Percentiles rank a stretch among this genome's conserved stretches.
These are phyloP conservation scores for Lepisosteus oculatus DNA, from an alignment of 2,113 vertebrate genomes.

Conservation along the genomic window DNA sequence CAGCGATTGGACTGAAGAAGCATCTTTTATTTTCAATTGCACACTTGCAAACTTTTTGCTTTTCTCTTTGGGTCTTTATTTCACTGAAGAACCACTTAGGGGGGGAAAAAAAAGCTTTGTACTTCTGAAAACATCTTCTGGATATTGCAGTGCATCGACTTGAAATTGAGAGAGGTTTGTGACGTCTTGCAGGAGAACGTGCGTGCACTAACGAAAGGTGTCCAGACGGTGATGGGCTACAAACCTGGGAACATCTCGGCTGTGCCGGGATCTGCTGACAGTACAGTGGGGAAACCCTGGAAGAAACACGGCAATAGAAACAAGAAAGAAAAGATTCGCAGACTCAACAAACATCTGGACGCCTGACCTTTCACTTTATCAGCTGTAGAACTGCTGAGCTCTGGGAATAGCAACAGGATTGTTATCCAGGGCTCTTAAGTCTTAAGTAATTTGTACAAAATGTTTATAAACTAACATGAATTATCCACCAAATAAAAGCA, in stretches of 20 bases:
- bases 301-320: slow-evolving; percentile 94
- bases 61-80: too few species aligned
- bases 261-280: slow-evolving; percentile 35
- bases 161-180: background rate
- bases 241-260: slow-evolving; percentile 65
- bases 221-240: slow-evolving; percentile 84
- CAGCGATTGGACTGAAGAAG: too few species aligned
- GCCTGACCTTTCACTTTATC: slow-evolving; percentile 54
- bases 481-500: too few species aligned
- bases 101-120: too few species aligned
- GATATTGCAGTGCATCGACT: too few species aligned
- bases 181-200: slow-evolving; percentile 76
- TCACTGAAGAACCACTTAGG: too few species aligned
- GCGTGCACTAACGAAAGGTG: slow-evolving; percentile 82
- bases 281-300: slow-evolving; percentile 79
- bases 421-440: too few species aligned
- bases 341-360: slow-evolving; percentile 86
- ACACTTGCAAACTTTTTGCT: too few species aligned
- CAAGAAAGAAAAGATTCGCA: slow-evolving; percentile 91
- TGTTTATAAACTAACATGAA: too few species aligned
- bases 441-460: too few species aligned
- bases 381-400: background rate
- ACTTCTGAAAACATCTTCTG: too few species aligned
- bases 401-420: too few species aligned
- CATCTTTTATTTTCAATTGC: background rate